Evolutionary conservation across 2,888 invertebrate species (phyloP), one percentile per base, ranked within the genome.

Genomic region (Lycocerus yunnanus): DNA sequence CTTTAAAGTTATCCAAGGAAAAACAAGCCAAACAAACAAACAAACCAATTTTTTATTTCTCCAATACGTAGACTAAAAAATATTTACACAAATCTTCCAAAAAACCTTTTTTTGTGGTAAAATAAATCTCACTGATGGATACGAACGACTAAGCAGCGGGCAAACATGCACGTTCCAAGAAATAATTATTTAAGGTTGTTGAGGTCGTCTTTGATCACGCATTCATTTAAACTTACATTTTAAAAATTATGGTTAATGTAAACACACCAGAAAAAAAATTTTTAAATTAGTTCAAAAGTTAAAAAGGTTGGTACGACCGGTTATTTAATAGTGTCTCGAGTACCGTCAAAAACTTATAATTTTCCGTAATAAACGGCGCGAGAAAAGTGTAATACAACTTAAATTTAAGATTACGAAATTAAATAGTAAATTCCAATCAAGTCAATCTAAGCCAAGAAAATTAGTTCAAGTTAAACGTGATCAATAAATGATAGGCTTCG

Each of bases 401-500:
- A 43, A 43, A n/a, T 43, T 43, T 43, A 6, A 43, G 85, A 85
- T 86, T 85, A 84, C 84, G 80, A 82, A 83, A 83, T 84, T 82
- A 85, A 85, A 81, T 81, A 78, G 84, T 82, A 84, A 84, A 85
- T 85, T 85, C 84, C 85, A 80, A 85, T 85, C 84, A 82, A 84
- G 83, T 83, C 83, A 83, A 83, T 83, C 84, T 83, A 78, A 81
- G 83, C 82, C n/a, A 83, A 18, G 16, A 20, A 84, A 84, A 83
- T 83, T 83, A 83, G 84, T 83, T 83, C 82, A 75, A 72, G 68
- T 69, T 78, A 75, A 76, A 70, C 75, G 74, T 72, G 83, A 83
- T 84, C 84, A 83, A 84, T 82, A 86, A 86, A 86, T 86, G 84
- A 86, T 85, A 85, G 86, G 85, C 83, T 86, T 78, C 78, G 81